These are phyloP conservation scores for Aegotheles bennettii DNA, from an alignment of 2,113 vertebrate genomes.

Conservation along the genomic window DNA sequence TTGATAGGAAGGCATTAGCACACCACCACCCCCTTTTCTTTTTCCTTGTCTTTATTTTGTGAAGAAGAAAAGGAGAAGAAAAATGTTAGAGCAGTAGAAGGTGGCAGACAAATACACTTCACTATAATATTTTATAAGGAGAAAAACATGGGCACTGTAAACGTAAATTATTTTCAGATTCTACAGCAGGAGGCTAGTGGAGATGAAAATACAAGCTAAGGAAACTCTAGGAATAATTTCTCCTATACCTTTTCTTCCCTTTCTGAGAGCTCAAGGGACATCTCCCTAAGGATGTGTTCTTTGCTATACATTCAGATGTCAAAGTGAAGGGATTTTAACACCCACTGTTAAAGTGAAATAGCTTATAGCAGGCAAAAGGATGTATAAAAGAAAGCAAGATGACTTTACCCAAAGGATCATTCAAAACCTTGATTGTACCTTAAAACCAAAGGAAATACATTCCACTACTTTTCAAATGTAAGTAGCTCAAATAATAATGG, in stretches of 20 bases:
- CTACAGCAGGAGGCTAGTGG: background rate
- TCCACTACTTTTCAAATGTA: background rate
- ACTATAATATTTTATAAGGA: background rate
- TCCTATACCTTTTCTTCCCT: background rate
- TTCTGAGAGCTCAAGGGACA: background rate
- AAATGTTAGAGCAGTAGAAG: background rate
- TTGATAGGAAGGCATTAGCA: background rate
- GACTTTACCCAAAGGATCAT: background rate
- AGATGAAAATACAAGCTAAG: background rate
- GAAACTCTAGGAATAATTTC: background rate
- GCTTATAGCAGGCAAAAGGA: background rate
- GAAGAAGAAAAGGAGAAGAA: background rate
- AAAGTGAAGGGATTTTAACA: background rate
- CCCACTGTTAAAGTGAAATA: background rate
- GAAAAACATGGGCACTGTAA: background rate
- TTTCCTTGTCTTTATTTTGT: background rate
- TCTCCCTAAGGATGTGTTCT: background rate
- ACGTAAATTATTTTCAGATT: background rate
- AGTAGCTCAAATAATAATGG: background rate
- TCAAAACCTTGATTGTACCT: background rate
- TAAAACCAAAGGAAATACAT: background rate
- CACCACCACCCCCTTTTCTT: too few species aligned
- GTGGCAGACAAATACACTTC: background rate
- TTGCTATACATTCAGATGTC: background rate
- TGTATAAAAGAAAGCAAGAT: background rate